These are phyloP conservation scores for Diabrotica balteata DNA, from an alignment of 2,888 invertebrate genomes.

Conservation along the genomic window DNA sequence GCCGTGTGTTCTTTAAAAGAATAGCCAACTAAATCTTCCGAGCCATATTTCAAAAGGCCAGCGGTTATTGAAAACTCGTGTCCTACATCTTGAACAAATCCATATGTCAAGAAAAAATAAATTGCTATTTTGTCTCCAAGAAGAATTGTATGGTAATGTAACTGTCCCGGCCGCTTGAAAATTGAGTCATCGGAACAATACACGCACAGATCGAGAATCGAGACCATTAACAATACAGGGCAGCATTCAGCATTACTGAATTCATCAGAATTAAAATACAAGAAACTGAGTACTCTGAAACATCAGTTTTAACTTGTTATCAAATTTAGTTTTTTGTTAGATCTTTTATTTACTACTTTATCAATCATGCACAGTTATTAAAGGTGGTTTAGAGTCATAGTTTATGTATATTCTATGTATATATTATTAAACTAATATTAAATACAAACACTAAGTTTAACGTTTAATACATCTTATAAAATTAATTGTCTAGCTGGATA, in stretches of 20 bases:
- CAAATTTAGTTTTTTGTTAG: too few species aligned
- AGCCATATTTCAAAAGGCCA: neutral
- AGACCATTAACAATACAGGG: neutral
- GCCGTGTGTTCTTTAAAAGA: too few species aligned
- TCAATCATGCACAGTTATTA: too few species aligned
- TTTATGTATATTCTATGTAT: too few species aligned
- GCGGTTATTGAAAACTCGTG: neutral
- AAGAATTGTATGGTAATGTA: slow-evolving; percentile 25
- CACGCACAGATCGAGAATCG: neutral
- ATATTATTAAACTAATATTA: too few species aligned
- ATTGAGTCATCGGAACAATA: slow-evolving; percentile 10
- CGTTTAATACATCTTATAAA: too few species aligned
- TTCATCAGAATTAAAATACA: slow-evolving; percentile 46
- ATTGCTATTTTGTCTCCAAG: slow-evolving; percentile 3
- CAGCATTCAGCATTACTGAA: neutral
- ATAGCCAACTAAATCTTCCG: too few species aligned
- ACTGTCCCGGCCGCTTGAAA: slow-evolving; percentile 8
- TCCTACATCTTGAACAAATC: slow-evolving; percentile 1
- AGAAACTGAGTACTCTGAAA: neutral
- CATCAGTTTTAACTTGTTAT: too few species aligned
- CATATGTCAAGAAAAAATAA: slow-evolving; percentile 9
- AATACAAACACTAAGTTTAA: too few species aligned
- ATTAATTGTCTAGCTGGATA: too few species aligned
- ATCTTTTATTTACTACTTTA: too few species aligned
- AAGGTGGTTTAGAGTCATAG: too few species aligned